Base-by-base conservation (phyloP, 2,113 vertebrate genomes). In the Colinus virginianus region DNA sequence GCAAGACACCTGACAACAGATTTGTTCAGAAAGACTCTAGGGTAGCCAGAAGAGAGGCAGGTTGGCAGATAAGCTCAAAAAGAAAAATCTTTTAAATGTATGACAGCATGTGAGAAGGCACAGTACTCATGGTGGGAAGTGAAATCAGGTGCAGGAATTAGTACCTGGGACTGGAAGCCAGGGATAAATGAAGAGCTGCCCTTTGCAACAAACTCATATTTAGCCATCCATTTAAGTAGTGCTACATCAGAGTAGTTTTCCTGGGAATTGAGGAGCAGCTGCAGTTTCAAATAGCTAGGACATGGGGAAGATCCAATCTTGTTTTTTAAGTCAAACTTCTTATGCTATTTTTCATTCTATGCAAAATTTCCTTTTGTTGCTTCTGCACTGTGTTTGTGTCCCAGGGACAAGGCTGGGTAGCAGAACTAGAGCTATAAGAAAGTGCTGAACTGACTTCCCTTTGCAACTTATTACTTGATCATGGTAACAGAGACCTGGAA, bases 1-100 rank as follows among this genome's bases (percentile, higher is more conserved):
- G 84, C 68, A 82, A 78, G 84, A 80, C 64, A 59, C 32, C 87
- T 84, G 67, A 79, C 67, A 91, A 83, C 32, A 68, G 78, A 78
- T 91, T 55, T 48, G 56, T 72, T 90, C 32, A 67, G 40, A 84
- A 92, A 30, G 22, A 78, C 14, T 70, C 49, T 87, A 30, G 56
- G 20, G 32, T 30, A 74, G 46, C 8, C 83, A 34, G 40, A 69
- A 67, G 68, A 81, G 46, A 81, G 90, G 38, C 34, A 56, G 38
- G 3, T 26, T 4, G 9, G 13, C 46, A 87, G 67, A 63, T 30
- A 38, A 91, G 14, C 34, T 78, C 34, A 32, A 40, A 40, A 36
- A 36, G 84, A 70, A 69, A 1, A 8, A 38, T 56, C 13, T 87
- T 89, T 84, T 79, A 79, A 77, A 49, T 59, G 16, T 55, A 56